phyloP scores from a whole-genome alignment of 92 coral and sea anemone genomes.

The Anthopleura xanthogrammica region DNA sequence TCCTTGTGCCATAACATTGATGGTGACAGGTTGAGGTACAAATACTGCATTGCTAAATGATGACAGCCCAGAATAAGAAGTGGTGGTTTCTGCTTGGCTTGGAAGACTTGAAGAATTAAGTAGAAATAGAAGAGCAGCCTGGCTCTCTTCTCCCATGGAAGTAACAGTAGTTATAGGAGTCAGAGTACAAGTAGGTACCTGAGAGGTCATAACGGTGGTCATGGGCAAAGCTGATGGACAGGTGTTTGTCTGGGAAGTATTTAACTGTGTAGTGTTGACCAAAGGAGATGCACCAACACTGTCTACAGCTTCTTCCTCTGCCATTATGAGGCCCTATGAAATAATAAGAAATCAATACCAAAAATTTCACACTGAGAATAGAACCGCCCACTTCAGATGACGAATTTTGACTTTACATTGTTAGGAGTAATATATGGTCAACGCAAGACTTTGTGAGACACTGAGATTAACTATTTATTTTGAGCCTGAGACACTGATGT shows the following conservation, averaged over 20 bases:
- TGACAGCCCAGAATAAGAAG: neutral
- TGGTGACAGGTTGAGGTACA: slow-evolving; percentile 60
- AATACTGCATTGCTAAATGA: slow-evolving; percentile 58
- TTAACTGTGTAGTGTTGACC: neutral
- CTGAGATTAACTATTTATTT: no score
- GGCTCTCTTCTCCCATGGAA: slow-evolving; percentile 6
- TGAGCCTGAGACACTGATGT: no score
- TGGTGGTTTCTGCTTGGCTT: slow-evolving; percentile 1
- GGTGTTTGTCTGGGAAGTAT: neutral
- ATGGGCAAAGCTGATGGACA: neutral
- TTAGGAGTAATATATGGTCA: no score
- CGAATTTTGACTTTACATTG: no score
- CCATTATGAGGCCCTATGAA: neutral
- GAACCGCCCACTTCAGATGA: no score
- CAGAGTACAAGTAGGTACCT: neutral
- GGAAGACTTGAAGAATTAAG: slow-evolving; percentile 18
- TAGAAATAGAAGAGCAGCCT: slow-evolving; percentile 18
- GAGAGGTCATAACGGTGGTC: neutral
- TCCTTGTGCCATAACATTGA: slow-evolving; percentile 44
- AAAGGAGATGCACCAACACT: neutral
- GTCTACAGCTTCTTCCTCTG: neutral
- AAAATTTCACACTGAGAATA: neutral
- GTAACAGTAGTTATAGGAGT: slow-evolving; percentile 8
- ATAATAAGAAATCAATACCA: neutral
- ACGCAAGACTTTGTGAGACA: no score